Evolutionary conservation across 2,888 invertebrate genomes (phyloP), one percentile per base, ranked within the genome.

Genomic region (Apodemia zela): DNA sequence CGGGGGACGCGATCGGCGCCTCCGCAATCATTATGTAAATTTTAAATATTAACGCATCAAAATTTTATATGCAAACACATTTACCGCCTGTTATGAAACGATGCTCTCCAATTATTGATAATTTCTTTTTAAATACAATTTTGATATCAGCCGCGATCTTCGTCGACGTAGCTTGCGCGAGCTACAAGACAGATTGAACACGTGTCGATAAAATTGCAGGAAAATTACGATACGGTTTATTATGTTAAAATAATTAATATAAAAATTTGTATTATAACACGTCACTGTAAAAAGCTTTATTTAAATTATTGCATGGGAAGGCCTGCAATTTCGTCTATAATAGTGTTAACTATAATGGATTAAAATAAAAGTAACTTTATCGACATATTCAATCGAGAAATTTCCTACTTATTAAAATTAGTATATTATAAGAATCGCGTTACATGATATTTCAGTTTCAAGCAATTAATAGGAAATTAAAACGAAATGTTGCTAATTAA

Each of bases 11-110:
- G 77, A 80, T 80, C 81, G 88, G 89, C 90, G 90, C 90, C 89
- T 82, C 78, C 79, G 84, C 79, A 84, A 85, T 85, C 84, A 86
- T 89, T 88, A 88, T 88, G 87, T 84, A 87, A 87, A 89, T 88
- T 82, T 76, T 71, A 77, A 82, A 82, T 70, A 68, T 69, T 67
- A 69, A 79, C 76, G 79, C 81, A 77, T 77, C 78, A 76, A 76
- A 81, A 82, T 78, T 75, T 72, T 75, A 65, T 62, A 66, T 67
- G 69, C 74, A 75, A 71, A 75, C 77, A 78, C 77, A 76, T 79
- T 75, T 75, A 76, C 79, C 76, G 73, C 76, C 79, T 75, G 76
- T 80, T 78, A 79, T 75, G 70, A 78, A 80, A 75, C 75, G 73
- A 74, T 74, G 66, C 66, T 63, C 74, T 75, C 77, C 76, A 80